A percentile compares a stretch with the other conserved stretches of the same genome.
phyloP scores from a whole-genome alignment of 2,113 vertebrate species.

The Shinisaurus crocodilurus region DNA sequence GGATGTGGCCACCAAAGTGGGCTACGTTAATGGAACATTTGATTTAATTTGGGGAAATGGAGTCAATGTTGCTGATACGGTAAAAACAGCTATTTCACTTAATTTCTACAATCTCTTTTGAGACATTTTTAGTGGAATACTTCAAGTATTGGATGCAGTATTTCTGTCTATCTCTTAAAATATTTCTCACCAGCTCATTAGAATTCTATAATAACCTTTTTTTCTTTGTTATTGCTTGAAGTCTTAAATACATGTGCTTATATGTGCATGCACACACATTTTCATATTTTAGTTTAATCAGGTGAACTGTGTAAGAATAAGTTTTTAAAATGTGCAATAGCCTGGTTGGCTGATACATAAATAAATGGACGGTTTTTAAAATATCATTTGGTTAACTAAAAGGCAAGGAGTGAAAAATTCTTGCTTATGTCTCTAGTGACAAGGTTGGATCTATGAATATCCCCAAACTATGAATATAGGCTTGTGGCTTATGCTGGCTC shows the following conservation, averaged over 20 bases:
- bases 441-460: no score
- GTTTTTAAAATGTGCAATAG: no score
- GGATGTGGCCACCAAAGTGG: constrained; percentile 93
- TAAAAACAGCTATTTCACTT: constrained; percentile 65
- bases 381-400: not conserved
- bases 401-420: not conserved
- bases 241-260: not conserved
- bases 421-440: no score
- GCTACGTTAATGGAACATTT: constrained; percentile 93
- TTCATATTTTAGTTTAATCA: not conserved
- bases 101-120: not conserved
- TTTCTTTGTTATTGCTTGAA: not conserved
- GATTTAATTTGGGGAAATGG: constrained; percentile 88
- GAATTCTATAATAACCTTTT: not conserved
- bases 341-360: no score
- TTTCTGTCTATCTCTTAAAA: not conserved
- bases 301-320: not conserved
- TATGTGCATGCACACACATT: not conserved
- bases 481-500: no score
- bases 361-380: no score
- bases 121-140: not conserved
- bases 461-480: no score
- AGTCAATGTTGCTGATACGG: constrained; percentile 78
- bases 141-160: not conserved
- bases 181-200: not conserved